Base-by-base conservation (phyloP, 2,113 vertebrate species). In the Grammatotria lemairii region DNA sequence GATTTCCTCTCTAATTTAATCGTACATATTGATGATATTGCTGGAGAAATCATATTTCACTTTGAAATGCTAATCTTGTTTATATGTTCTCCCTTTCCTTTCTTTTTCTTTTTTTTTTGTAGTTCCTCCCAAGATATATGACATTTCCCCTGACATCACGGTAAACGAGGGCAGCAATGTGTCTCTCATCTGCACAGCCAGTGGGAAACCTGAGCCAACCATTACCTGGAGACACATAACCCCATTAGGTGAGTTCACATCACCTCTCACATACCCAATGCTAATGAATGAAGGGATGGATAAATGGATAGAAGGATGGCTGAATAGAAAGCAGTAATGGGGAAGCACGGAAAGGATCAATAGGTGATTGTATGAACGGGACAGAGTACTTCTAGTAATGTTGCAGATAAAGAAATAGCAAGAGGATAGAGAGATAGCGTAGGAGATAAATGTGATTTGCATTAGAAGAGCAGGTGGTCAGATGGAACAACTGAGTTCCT, bases 151-250 rank as follows among this genome's bases (percentile, higher is more conserved):
- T 12, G 97, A 99, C 95, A 95, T 98, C 93, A 94, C 96, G 2
- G 98, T 99, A 91, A 99, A 99, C 6, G 99, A 99, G 97, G 98
- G 98, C 75, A 98, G 97, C 95, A 98, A 99, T 3, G 95, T 99
- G 60, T 98, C 98, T 3, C 97, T 99, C 89, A 97, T 97, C 95
- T 99, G 99, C 86, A 95, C 98, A 96, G 99, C 98, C 95, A 98
- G 96, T 13, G 98, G 99, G 75, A 99, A 99, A 89, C 99, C 99
- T 8, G 98, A 99, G 91, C 98, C 98, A 33, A 97, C 97, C 91
- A 99, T 99, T 91, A 98, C 97, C 85, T 99, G 99, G 99, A 97
- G 98, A 94, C 98, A 99, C 92, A 99, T 99, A 97, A 98, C 98
- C 87, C 99, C 98, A 26, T 98, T 97, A 68, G 99, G 99, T 99